Conservation (phyloP, 2,113 vertebrate species). For the Numida meleagris region DNA sequence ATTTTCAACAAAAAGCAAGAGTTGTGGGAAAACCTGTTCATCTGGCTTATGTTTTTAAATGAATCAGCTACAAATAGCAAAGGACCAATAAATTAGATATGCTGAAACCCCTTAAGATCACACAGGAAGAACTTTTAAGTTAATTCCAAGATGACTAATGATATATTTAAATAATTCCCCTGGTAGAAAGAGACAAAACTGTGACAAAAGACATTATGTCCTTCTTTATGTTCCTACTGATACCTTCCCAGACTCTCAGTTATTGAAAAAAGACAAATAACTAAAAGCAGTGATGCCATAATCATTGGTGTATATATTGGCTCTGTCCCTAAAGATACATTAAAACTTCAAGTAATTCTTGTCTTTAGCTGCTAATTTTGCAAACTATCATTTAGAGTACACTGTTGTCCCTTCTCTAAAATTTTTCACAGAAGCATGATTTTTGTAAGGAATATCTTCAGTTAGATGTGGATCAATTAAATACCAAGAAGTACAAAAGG, state of each 20-base stretch:
- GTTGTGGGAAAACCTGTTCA: background rate
- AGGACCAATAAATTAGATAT: background rate
- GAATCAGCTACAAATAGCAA: background rate
- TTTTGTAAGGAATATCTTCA: background rate
- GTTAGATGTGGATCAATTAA: background rate
- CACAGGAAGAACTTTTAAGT: background rate
- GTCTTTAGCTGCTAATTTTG: background rate
- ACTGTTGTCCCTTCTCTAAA: background rate
- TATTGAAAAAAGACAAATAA: background rate
- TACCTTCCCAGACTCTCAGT: background rate
- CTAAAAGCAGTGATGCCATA: background rate
- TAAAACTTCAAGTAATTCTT: background rate
- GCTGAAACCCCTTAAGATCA: background rate
- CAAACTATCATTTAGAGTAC: background rate
- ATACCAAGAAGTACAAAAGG: background rate
- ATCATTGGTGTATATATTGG: background rate
- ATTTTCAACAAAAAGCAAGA: background rate
- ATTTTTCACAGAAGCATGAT: background rate
- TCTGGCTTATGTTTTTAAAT: background rate
- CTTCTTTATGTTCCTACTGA: background rate
- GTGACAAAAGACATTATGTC: background rate
- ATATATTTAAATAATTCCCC: slow-evolving; percentile 18
- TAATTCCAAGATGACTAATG: slow-evolving; percentile 5
- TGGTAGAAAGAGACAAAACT: background rate
- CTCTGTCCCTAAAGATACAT: background rate